These are phyloP conservation scores for Polydrusus pterygomalis DNA, from an alignment of 2,888 invertebrate species.

Conservation along the genomic window DNA sequence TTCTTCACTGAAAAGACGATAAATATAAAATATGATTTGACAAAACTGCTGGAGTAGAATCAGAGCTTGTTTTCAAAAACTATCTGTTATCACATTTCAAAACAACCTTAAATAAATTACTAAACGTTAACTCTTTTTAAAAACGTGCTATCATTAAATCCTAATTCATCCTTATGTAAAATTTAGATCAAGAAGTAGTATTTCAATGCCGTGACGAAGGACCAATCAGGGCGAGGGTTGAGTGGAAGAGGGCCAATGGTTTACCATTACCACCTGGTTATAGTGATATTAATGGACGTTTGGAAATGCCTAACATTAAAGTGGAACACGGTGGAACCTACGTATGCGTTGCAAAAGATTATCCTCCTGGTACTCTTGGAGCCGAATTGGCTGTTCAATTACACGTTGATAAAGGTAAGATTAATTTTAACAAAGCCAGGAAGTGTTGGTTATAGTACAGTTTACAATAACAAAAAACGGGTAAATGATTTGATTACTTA, in stretches of 20 bases:
- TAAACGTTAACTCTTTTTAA: neutral
- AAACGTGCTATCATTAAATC: neutral
- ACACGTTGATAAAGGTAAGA: slow-evolving; percentile 85
- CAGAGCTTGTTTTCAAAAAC: too few relatives aligned
- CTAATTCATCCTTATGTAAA: neutral
- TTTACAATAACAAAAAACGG: too few relatives aligned
- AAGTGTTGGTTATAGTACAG: too few relatives aligned
- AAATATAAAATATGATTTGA: too few relatives aligned
- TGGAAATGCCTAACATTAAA: slow-evolving; percentile 89
- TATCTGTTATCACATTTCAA: slow-evolving; percentile 9
- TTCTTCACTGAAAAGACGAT: too few relatives aligned
- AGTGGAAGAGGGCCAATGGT: slow-evolving; percentile 84
- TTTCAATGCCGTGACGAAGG: slow-evolving; percentile 96
- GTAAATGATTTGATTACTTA: too few relatives aligned
- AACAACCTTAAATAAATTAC: neutral
- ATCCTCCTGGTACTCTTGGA: slow-evolving; percentile 78
- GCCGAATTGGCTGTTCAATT: slow-evolving; percentile 81
- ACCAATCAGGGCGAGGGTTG: slow-evolving; percentile 82
- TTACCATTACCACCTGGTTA: slow-evolving; percentile 85
- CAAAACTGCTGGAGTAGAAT: too few relatives aligned
- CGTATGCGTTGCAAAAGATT: slow-evolving; percentile 86
- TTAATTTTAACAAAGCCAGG: too few relatives aligned
- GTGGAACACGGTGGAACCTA: slow-evolving; percentile 86
- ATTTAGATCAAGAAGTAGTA: slow-evolving; percentile 90
- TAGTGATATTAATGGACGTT: slow-evolving; percentile 83